Evolutionary conservation across 2,888 invertebrate genomes (phyloP).

Genomic region (Thera obeliscata): DNA sequence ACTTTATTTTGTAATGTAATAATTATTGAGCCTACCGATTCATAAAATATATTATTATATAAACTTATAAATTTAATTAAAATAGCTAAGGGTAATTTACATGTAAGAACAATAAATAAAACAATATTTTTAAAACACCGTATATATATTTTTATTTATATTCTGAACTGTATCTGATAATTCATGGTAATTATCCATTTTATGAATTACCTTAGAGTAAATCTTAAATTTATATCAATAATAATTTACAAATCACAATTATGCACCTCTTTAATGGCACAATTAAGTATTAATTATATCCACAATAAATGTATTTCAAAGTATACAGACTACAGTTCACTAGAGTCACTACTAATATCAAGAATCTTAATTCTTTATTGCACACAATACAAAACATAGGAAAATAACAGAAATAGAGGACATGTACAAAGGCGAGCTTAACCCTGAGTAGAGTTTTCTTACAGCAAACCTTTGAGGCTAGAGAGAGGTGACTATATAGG

Average conservation of each 20-base stretch:
- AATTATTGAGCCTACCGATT: too few relatives aligned
- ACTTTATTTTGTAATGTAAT: too few relatives aligned
- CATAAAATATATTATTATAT: too few relatives aligned
- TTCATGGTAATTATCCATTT: constrained; percentile 41
- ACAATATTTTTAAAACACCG: constrained; percentile 24
- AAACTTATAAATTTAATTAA: background rate
- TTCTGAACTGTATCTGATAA: background rate
- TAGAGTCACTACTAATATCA: background rate
- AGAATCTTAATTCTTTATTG: too few relatives aligned
- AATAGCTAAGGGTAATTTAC: background rate
- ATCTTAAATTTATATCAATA: constrained; percentile 14
- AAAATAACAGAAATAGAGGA: too few relatives aligned
- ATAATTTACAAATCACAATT: constrained; percentile 3
- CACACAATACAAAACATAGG: too few relatives aligned
- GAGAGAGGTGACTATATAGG: too few relatives aligned
- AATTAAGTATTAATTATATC: constrained; percentile 6
- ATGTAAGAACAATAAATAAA: constrained; percentile 36
- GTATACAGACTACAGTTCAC: background rate
- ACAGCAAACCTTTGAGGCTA: too few relatives aligned
- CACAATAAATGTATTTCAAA: constrained; percentile 19
- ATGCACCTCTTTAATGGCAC: constrained; percentile 8
- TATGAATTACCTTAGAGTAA: constrained; percentile 30
- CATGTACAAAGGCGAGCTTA: too few relatives aligned
- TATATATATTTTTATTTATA: constrained; percentile 53
- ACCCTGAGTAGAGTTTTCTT: too few relatives aligned